Conservation (phyloP, 2,888 invertebrate species). For the Oligia latruncula region DNA sequence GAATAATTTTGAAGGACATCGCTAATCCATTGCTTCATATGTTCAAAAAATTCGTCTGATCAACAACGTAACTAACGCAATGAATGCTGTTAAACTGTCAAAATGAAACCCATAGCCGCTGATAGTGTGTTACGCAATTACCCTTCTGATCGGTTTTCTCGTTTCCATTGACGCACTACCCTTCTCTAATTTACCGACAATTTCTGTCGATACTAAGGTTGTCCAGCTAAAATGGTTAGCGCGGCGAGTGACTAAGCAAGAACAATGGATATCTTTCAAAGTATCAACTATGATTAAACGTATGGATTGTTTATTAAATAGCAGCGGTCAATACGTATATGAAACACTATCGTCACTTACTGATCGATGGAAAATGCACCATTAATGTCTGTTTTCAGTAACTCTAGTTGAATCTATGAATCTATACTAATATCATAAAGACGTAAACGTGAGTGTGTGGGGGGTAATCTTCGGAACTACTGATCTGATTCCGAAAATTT, state of each 20-base stretch:
- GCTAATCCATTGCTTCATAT: too few species aligned
- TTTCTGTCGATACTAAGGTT: not conserved
- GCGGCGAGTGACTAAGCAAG: slow-evolving; percentile 15
- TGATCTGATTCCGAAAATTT: too few species aligned
- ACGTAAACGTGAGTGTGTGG: too few species aligned
- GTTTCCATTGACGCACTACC: not conserved
- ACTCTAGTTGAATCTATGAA: too few species aligned
- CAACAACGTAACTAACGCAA: too few species aligned
- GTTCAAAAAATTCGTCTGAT: too few species aligned
- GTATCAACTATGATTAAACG: slow-evolving; percentile 24
- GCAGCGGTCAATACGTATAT: not conserved
- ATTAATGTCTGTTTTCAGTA: not conserved
- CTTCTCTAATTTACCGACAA: not conserved
- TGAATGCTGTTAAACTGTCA: too few species aligned
- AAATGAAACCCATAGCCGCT: too few species aligned
- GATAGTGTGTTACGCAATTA: too few species aligned
- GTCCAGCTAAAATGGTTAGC: not conserved
- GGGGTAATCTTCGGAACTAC: too few species aligned
- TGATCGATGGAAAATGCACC: not conserved
- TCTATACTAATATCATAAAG: too few species aligned
- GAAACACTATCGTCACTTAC: not conserved
- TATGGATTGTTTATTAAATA: slow-evolving; percentile 20
- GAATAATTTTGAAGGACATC: too few species aligned
- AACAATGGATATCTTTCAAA: slow-evolving; percentile 32
- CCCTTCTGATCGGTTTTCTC: not conserved